Conservation (phyloP, 1,140 invertebrate genomes). For the Pristionchus pacificus region DNA sequence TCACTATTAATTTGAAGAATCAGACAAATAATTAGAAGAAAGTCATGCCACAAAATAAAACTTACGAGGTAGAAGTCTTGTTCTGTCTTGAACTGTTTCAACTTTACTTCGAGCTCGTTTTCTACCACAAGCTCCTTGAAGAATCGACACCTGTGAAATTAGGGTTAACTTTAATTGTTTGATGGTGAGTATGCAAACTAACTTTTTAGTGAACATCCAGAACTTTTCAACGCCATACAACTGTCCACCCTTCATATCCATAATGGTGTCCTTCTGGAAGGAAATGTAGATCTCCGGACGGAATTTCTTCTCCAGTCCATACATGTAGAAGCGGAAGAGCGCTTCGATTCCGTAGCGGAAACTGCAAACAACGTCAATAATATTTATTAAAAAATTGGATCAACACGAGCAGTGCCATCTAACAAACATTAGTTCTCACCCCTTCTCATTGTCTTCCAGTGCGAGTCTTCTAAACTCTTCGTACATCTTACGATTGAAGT, state of each 20-base stretch:
- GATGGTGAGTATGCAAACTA: constrained; percentile 5
- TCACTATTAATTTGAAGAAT: no score
- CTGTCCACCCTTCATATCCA: constrained; percentile 86
- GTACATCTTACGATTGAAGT: constrained; percentile 98
- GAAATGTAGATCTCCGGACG: constrained; percentile 84
- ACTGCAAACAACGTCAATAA: constrained; percentile 35
- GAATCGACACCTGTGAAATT: constrained; percentile 72
- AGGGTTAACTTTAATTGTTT: no score
- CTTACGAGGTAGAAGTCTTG: constrained; percentile 73
- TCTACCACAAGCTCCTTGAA: constrained; percentile 73
- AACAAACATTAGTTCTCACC: constrained; percentile 63
- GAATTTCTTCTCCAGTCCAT: constrained; percentile 92
- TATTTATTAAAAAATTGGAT: constrained; percentile 2
- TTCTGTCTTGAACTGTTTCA: constrained; percentile 84
- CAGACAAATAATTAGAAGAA: no score
- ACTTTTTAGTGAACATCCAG: constrained; percentile 88
- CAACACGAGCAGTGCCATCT: not conserved
- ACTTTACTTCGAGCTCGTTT: constrained; percentile 72
- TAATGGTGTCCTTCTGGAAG: constrained; percentile 87
- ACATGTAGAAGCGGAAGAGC: constrained; percentile 96
- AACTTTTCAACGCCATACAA: constrained; percentile 97
- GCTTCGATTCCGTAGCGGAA: constrained; percentile 79
- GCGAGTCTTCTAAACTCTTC: constrained; percentile 85
- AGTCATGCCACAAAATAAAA: no score
- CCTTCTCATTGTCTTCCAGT: constrained; percentile 81